These are phyloP conservation scores for Enteromius treurensis DNA, from an alignment of 2,797 vertebrate genomes.

Conservation along the genomic window DNA sequence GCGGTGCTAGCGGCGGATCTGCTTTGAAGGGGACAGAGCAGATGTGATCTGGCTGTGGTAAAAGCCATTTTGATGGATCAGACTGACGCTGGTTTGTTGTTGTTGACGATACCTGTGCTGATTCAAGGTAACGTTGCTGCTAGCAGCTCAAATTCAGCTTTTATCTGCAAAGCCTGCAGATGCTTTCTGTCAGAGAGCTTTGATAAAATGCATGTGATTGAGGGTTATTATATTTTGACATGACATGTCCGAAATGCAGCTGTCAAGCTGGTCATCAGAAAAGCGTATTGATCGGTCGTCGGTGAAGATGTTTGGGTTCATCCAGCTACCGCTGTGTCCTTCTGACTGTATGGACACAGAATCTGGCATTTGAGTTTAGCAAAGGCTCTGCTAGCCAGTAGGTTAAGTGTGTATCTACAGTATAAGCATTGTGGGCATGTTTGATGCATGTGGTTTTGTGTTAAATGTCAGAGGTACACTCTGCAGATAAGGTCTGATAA, in stretches of 20 bases:
- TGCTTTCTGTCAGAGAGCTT: not conserved
- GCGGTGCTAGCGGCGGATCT: not conserved
- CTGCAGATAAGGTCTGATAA: not conserved
- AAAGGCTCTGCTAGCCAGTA: not conserved
- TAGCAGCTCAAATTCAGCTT: not conserved
- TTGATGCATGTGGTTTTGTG: not conserved
- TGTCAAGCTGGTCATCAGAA: not conserved
- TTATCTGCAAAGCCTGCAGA: not conserved
- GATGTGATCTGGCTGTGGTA: not conserved
- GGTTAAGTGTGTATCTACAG: not conserved
- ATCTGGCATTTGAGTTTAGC: too few species aligned
- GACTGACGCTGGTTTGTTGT: not conserved
- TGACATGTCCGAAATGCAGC: not conserved
- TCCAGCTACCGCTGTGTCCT: not conserved
- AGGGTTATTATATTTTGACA: not conserved
- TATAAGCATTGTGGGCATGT: not conserved
- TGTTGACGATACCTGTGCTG: not conserved
- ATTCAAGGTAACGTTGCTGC: not conserved
- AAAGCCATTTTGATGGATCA: conserved; percentile 43
- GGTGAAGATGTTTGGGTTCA: not conserved
- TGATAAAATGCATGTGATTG: not conserved
- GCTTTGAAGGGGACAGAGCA: not conserved
- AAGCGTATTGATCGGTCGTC: not conserved
- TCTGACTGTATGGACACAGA: conserved; percentile 3
- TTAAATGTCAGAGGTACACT: not conserved